Evolutionary conservation across 2,113 vertebrate species (phyloP), one percentile per base, ranked within the genome.

Genomic region (Centropus bengalensis): DNA sequence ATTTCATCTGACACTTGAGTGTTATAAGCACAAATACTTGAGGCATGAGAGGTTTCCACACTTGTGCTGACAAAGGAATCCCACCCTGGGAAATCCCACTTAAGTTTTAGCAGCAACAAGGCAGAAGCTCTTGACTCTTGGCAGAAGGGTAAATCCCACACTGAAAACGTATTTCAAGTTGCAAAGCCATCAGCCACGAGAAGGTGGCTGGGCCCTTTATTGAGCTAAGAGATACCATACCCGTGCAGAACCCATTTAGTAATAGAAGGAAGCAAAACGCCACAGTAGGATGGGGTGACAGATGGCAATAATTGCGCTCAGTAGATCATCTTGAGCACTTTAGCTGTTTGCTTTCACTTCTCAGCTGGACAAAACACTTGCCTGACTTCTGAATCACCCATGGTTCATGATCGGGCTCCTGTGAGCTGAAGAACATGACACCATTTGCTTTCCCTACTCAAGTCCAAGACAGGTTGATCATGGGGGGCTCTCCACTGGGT

Each of bases 311-410:
- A 94, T 32, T 81, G 76, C 0, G 0, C n/a, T 75, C 56, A 76
- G 54, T 64, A 94, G 88, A 66, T 95, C 91, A 88, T 91, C 85
- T 79, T 93, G 95, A 95, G 88, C 56, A 90, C 69, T 54, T 86
- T 51, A 75, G 90, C 56, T 78, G 82, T 82, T 94, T 79, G 79
- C 82, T 94, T 96, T 93, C 82, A 71, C 28, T 86, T 90, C 66
- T 96, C 73, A 82, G 69, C 45, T 69, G 86, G 62, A 96, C 88
- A 86, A 90, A 96, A 94, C 74, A 68, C 40, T 62, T 73, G 2
- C 36, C 62, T 60, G 49, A 90, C 60, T 93, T 90, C 54, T 93
- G 69, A 94, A 90, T 90, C 66, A 94, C 55, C 49, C 49, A 47
- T 2, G 7, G 68, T 56, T 86, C 52, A 15, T 14, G 56, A 86